These are phyloP conservation scores for Pandemis corylana DNA, from an alignment of 2,888 invertebrate genomes.

Conservation along the genomic window DNA sequence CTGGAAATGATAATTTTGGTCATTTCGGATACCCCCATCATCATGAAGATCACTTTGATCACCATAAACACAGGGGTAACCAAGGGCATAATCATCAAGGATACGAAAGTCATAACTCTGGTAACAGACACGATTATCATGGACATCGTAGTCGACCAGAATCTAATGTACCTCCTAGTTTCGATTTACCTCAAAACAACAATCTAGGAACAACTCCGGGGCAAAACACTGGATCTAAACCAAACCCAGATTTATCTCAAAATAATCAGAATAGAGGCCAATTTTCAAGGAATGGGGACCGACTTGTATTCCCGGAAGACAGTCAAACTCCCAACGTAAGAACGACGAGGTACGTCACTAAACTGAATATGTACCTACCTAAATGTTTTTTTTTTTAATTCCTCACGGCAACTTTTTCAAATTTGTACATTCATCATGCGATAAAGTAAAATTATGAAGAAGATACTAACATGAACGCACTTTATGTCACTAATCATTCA, in stretches of 20 bases:
- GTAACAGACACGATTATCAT: background rate
- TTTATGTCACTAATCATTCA: too few relatives aligned
- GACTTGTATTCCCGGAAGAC: conserved; percentile 16
- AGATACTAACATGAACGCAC: too few relatives aligned
- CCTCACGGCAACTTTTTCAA: too few relatives aligned
- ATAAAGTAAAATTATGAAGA: too few relatives aligned
- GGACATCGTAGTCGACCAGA: background rate
- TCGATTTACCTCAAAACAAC: background rate
- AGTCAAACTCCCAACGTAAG: background rate
- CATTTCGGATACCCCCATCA: background rate
- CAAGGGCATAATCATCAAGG: background rate
- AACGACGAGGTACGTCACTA: conserved; percentile 26
- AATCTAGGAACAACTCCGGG: background rate
- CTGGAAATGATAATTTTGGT: background rate
- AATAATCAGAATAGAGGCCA: background rate
- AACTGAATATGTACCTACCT: background rate
- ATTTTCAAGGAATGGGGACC: conserved; percentile 9
- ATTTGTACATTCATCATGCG: too few relatives aligned
- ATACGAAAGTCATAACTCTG: background rate
- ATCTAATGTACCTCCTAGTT: background rate
- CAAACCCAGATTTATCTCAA: background rate
- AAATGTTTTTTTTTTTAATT: too few relatives aligned
- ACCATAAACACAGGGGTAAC: background rate
- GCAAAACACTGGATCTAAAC: background rate
- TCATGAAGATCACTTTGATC: background rate